Evolutionary conservation across 2,888 invertebrate species (phyloP).

Genomic region (Busseola fusca): DNA sequence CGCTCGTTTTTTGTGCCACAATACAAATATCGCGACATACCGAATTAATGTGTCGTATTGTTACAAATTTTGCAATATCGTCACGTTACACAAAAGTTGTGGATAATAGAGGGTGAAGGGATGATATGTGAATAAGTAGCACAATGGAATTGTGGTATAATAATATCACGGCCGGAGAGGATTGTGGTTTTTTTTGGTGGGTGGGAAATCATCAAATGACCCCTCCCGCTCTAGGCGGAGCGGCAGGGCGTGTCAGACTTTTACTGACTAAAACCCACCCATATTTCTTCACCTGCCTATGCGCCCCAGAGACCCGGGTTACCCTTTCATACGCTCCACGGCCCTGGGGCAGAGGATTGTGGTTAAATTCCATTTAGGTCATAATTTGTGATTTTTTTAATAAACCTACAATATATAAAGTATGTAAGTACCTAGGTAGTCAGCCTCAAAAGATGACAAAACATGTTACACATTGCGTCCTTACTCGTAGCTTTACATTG

Average conservation of each 20-base stretch:
- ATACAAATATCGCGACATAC: slow-evolving; percentile 47
- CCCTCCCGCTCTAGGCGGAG: too few relatives aligned
- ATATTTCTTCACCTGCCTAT: too few relatives aligned
- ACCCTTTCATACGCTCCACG: too few relatives aligned
- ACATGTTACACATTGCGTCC: background rate
- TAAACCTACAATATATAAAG: background rate
- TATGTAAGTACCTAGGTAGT: background rate
- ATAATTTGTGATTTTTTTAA: background rate
- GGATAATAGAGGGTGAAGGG: slow-evolving; percentile 10
- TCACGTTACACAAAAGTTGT: slow-evolving; percentile 26
- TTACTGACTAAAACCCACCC: too few relatives aligned
- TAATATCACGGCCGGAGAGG: slow-evolving; percentile 10
- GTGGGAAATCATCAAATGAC: too few relatives aligned
- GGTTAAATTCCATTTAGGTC: background rate
- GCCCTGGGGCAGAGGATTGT: background rate
- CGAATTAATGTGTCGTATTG: slow-evolving; percentile 48
- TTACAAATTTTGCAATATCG: slow-evolving; percentile 45
- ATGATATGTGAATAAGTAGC: slow-evolving; percentile 22
- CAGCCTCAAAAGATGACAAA: background rate
- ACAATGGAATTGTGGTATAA: background rate
- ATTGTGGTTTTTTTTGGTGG: too few relatives aligned
- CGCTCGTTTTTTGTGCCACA: slow-evolving; percentile 41
- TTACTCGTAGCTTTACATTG: background rate
- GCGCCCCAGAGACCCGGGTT: too few relatives aligned
- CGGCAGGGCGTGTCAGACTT: too few relatives aligned